Base-by-base conservation (phyloP, 2,113 vertebrate species). In the Ochotona curzoniae region DNA sequence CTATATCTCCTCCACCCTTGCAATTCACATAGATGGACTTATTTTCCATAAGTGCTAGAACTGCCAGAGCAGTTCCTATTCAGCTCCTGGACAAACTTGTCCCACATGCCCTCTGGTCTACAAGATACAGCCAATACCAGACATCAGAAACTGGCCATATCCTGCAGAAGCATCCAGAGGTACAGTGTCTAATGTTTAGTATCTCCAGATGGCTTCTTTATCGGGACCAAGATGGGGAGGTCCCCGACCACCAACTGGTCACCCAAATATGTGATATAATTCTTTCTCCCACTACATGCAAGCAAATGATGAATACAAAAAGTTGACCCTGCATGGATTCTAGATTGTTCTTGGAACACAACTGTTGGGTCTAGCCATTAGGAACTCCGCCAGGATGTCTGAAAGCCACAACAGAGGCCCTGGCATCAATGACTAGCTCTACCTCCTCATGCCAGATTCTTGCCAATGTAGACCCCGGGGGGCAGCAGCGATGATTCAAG, bases 51-150 rank as follows among this genome's bases (percentile, higher is more conserved):
- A 18, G 14, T 5, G 7, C 73, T 57, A 75, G 87, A 83, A 28
- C 28, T 67, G 86, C 30, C 8, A 20, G 63, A 85, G 60, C 14
- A 61, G 54, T 6, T 74, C 18, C 4, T 25, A 14, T 15, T 81
- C 61, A 12, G 9, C 12, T 66, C 66, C 83, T 86, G 54, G 79
- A 66, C 54, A 87, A 51, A 71, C 61, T 47, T 88, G 66, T 15
- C 82, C 44, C 47, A 61, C 47, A 35, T 71, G 32, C 35, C 70
- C 54, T 86, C 83, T 89, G 83, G 86, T 82, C 70, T 80, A 73
- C 30, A 82, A 83, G 92, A 38, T 32, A 38, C 38, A 78, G 57
- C 64, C 69, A 82, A 80, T 61, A 38, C 26, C 21, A 8, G 35
- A 61, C 67, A 21, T 88, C 32, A 71, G 71, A 93, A 61, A 79